phyloP scores from a whole-genome alignment of 2,797 vertebrate species.

The Trematomus bernacchii region DNA sequence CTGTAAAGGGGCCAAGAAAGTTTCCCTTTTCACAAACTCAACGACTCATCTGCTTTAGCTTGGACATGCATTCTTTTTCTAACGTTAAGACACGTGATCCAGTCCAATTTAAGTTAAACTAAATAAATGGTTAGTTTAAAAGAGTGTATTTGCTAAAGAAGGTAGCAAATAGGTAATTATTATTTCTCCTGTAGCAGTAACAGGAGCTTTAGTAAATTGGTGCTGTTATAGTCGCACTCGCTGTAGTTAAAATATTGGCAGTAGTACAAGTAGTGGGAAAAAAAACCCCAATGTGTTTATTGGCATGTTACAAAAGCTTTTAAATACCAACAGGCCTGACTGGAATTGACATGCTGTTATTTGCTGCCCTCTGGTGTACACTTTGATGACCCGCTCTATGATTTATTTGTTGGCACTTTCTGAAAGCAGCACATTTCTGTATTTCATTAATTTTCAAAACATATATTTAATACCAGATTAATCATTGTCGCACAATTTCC shows the following conservation, averaged over 20 bases:
- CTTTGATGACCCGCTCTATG: background rate
- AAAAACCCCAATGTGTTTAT: background rate
- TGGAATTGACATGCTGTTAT: slow-evolving; percentile 31
- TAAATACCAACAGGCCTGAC: background rate
- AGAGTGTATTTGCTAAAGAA: background rate
- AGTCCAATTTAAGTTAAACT: background rate
- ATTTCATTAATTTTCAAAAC: background rate
- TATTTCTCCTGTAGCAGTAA: background rate
- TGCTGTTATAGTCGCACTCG: too few species aligned
- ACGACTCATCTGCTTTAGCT: background rate
- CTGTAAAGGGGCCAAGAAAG: background rate
- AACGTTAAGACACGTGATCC: background rate
- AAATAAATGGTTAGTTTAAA: background rate
- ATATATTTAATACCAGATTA: background rate
- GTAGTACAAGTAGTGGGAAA: background rate
- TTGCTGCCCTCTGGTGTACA: slow-evolving; percentile 70
- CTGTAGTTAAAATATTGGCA: background rate
- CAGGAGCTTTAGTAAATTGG: background rate
- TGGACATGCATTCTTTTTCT: background rate
- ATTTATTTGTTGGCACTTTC: background rate
- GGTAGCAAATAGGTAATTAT: background rate
- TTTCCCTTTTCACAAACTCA: slow-evolving; percentile 1
- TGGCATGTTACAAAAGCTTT: too few species aligned
- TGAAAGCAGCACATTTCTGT: background rate
- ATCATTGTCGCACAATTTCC: background rate